Conservation (phyloP, 2,113 vertebrate species). For the Girardinichthys multiradiatus region DNA sequence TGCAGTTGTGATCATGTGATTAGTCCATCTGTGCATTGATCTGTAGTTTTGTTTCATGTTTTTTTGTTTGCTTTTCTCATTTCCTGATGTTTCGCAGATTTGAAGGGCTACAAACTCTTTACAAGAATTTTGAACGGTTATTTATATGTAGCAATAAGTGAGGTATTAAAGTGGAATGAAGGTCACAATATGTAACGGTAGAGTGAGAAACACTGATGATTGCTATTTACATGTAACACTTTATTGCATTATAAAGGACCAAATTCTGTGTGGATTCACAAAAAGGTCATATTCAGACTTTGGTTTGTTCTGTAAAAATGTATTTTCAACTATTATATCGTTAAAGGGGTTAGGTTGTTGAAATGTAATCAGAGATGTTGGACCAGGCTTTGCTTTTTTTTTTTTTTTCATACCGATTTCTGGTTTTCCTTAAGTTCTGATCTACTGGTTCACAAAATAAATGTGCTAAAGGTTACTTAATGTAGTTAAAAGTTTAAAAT, state of each 20-base stretch:
- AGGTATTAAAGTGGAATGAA: conserved; percentile 42
- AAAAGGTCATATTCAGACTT: conserved; percentile 31
- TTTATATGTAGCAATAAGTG: conserved; percentile 74
- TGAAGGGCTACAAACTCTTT: conserved; percentile 74
- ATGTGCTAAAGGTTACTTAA: neutral
- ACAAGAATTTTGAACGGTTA: conserved; percentile 38
- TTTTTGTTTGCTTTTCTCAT: conserved; percentile 29
- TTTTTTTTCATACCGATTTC: neutral
- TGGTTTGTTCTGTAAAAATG: conserved; percentile 58
- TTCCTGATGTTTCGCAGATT: conserved; percentile 41
- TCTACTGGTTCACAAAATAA: neutral
- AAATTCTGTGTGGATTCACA: conserved; percentile 24
- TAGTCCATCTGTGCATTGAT: conserved; percentile 17
- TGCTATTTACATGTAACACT: conserved; percentile 52
- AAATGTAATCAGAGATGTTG: conserved; percentile 18
- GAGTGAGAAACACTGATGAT: conserved; percentile 72
- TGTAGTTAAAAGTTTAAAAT: neutral
- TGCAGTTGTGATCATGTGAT: conserved; percentile 8
- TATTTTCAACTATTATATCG: conserved; percentile 42
- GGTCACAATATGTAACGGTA: conserved; percentile 63
- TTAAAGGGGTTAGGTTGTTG: conserved; percentile 24
- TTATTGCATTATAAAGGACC: conserved; percentile 38
- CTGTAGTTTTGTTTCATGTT: conserved; percentile 15
- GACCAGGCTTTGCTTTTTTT: neutral
- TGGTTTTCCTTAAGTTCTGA: neutral